These are phyloP conservation scores for Phasianus colchicus DNA, from an alignment of 2,113 vertebrate species.

Conservation along the genomic window DNA sequence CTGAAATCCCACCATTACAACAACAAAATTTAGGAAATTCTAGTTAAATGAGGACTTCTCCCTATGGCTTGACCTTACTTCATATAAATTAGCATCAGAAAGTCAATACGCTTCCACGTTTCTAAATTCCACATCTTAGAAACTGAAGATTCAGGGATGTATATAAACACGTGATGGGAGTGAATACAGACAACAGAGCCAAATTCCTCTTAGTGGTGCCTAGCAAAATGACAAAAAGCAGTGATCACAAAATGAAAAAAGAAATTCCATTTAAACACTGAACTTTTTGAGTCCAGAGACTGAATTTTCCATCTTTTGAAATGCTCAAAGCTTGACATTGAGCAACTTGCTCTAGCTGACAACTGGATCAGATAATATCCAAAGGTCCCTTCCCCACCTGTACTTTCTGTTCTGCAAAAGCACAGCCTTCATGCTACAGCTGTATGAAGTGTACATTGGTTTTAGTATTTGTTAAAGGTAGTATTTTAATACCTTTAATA, in stretches of 20 bases:
- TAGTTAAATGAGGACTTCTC: background rate
- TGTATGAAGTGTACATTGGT: background rate
- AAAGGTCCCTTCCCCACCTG: background rate
- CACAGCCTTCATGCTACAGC: background rate
- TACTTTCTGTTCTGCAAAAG: background rate
- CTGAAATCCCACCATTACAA: background rate
- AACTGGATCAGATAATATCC: background rate
- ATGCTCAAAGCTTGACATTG: background rate
- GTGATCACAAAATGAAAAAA: background rate
- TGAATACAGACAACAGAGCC: background rate
- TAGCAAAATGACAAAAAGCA: background rate
- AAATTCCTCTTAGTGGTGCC: background rate
- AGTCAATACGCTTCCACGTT: background rate
- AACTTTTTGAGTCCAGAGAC: background rate
- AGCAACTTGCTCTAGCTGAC: background rate
- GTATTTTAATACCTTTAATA: too few relatives aligned
- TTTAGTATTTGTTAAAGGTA: background rate
- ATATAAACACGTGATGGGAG: background rate
- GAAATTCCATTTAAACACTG: background rate
- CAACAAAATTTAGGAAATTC: background rate
- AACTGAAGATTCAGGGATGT: background rate
- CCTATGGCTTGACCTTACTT: background rate
- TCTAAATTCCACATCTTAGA: background rate
- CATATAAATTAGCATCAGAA: background rate
- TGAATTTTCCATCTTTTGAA: background rate